Percentiles rank a stretch among this genome's conserved stretches.
phyloP scores from a whole-genome alignment of 92 coral and sea anemone genomes.

The Epizoanthus stellaris region DNA sequence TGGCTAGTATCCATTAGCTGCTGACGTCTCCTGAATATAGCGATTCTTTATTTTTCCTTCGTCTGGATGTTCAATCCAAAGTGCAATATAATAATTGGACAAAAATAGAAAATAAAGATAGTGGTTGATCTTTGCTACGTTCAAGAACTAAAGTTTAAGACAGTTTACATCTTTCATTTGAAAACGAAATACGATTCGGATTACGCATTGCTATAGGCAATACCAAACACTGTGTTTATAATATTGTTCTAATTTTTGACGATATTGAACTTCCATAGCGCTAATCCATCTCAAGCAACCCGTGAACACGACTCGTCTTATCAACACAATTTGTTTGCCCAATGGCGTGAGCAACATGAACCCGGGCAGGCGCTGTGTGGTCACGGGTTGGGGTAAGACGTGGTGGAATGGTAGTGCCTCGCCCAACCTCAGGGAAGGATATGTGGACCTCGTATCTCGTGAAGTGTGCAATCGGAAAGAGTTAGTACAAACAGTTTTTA shows the following conservation, averaged over 20 bases:
- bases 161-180: too few species aligned
- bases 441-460: slow-evolving; percentile 90
- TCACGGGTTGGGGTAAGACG: slow-evolving; percentile 98
- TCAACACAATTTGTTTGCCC: slow-evolving; percentile 84
- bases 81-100: too few species aligned
- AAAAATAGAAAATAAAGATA: too few species aligned
- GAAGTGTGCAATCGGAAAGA: slow-evolving; percentile 74
- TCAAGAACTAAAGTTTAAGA: too few species aligned
- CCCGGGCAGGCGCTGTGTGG: slow-evolving; percentile 84
- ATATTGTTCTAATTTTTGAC: not conserved
- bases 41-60: too few species aligned
- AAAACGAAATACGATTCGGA: too few species aligned
- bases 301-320: slow-evolving; percentile 57
- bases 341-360: slow-evolving; percentile 69
- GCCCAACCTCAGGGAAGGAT: slow-evolving; percentile 82
- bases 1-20: too few species aligned
- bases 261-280: slow-evolving; percentile 59
- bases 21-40: too few species aligned
- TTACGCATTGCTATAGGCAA: too few species aligned
- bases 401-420: slow-evolving; percentile 85
- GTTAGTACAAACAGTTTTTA: slow-evolving; percentile 55
- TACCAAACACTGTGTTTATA: too few species aligned
- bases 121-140: too few species aligned
- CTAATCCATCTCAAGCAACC: slow-evolving; percentile 77
- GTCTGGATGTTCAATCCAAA: too few species aligned